Evolutionary conservation across 2,797 vertebrate genomes (phyloP), one percentile per base, ranked within the genome.

Genomic region (Smutsia temminckii): DNA sequence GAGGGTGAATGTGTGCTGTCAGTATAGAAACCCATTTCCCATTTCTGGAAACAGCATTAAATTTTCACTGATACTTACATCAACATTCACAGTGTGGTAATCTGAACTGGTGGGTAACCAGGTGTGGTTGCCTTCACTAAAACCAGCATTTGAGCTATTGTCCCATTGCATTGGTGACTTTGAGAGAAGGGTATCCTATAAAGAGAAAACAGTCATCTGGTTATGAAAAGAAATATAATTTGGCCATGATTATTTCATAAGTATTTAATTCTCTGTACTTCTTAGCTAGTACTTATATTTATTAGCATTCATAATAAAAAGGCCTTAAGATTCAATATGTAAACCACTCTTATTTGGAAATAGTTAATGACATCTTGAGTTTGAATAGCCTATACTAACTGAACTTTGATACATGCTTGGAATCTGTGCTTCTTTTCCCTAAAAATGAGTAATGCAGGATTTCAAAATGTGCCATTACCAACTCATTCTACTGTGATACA

Each of bases 111-210:
- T 94, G 8, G 99, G 99, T 95, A 99, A 95, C 99, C 99, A 99
- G 59, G 98, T 99, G 53, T 88, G 90, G 94, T 98, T 99, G 81
- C 97, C 98, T 63, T 98, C 97, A 92, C 98, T 99, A 96, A 99
- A 99, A 40, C 99, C 99, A 87, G 99, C 99, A 3, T 99, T 99
- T 61, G 85, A 51, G 25, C 84, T 96, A 40, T 84, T 95, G 34
- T 98, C 99, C 99, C 99, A 99, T 98, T 99, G 99, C 99, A 99
- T 99, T 3, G 99, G 99, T 27, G 99, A 99, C 93, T 99, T 99
- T 97, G 98, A 98, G 79, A 99, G 98, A 94, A 99, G 98, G 64
- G 98, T 97, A 16, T 87, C 98, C 99, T 99, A 66, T 27, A 93
- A 87, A 74, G 64, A 84, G 74, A 86, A 89, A 85, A 59, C 23